phyloP scores from a whole-genome alignment of 1,140 invertebrate genomes.

The Globodera rostochiensis region DNA sequence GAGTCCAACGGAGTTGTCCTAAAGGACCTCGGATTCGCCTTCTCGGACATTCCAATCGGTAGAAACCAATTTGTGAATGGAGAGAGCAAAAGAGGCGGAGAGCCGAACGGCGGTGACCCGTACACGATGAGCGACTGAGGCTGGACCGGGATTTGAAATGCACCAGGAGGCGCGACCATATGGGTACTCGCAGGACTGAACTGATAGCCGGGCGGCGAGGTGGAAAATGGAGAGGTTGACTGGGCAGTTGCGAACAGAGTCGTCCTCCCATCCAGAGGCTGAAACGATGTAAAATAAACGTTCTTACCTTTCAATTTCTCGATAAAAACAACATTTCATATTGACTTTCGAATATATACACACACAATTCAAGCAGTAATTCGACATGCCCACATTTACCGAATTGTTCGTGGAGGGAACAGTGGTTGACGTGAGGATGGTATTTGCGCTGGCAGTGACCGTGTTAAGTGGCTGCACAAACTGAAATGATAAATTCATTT shows the following conservation, averaged over 20 bases:
- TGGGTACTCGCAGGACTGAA: slow-evolving; percentile 9
- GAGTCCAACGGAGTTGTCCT: slow-evolving; percentile 24
- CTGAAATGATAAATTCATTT: background rate
- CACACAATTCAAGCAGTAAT: too few relatives aligned
- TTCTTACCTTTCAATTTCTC: too few relatives aligned
- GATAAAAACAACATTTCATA: too few relatives aligned
- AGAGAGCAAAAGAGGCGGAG: slow-evolving; percentile 12
- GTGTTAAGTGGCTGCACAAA: background rate
- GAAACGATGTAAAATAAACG: background rate
- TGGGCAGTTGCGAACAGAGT: background rate
- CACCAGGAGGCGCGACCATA: slow-evolving; percentile 1
- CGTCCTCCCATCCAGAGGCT: background rate
- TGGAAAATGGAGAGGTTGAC: slow-evolving; percentile 3
- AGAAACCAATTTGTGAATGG: slow-evolving; percentile 23
- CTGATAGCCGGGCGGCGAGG: slow-evolving; percentile 26
- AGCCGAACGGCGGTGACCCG: slow-evolving; percentile 27
- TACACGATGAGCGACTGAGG: slow-evolving; percentile 18
- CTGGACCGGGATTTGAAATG: slow-evolving; percentile 21
- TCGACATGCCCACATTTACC: background rate
- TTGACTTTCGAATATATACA: too few relatives aligned
- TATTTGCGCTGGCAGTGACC: background rate
- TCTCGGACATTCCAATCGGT: background rate
- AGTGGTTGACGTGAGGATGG: background rate
- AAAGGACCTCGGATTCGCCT: background rate
- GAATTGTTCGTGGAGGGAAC: background rate